Base-by-base conservation (phyloP, 53 echinoderm and acorn worm genomes). In the Henricia sp. region DNA sequence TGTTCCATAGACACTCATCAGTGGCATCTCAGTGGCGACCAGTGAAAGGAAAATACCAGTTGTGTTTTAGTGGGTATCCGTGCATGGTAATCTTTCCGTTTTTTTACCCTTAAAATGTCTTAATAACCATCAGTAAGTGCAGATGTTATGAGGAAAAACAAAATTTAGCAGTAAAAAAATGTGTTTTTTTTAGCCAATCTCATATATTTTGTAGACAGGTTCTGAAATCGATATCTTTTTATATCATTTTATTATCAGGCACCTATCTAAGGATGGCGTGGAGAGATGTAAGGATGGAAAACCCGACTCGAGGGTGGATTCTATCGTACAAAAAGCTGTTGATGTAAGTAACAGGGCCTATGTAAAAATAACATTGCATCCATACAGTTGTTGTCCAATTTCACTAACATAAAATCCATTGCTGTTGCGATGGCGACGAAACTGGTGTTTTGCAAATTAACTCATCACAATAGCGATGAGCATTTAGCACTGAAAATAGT, bases 251-350 rank as follows among this genome's bases (percentile, higher is more conserved):
- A n/a, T 37, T 69, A 13, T 6, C 63, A 96, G 97, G 97, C 92
- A 77, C 56, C 84, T 96, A 24, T 89, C 93, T 28, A 88, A 90
- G 64, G 92, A 94, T 43, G 97, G 97, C 29, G 39, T 94, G 23
- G 94, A 94, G 41, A 52, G 71, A 37, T 96, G 97, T 64, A 96
- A 86, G 71, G 78, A 96, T 80, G 94, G 92, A 21, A 85, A 62
- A n/a, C 42, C 89, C 23, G 85, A 91, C 23, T 70, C 88, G 28
- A 87, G 80, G 30, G 92, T 85, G 33, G 94, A 94, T 27, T 68
- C 85, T 12, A 84, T 94, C 24, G 89, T 90, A 48, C 89, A 84
- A 68, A 75, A 59, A 50, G 97, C 97, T 8, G 68, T 96, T 10
- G 88, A 94, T 85, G 97, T 96, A 86, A 94, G 94, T 89, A 12